Evolutionary conservation across 2,113 vertebrate species (phyloP).

Genomic region (Psittacula cyanocephala): DNA sequence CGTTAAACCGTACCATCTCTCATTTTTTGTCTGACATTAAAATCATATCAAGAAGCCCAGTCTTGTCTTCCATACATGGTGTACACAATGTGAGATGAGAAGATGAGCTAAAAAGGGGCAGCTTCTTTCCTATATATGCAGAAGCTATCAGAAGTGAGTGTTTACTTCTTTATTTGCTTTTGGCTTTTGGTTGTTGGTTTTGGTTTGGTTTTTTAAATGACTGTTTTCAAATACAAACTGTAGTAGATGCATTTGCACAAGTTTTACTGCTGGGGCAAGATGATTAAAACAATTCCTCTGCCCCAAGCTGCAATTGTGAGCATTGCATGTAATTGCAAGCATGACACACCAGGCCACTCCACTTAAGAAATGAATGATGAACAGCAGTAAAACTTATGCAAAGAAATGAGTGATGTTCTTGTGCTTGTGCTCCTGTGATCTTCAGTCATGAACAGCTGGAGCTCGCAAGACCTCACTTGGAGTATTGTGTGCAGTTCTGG

Average conservation of each 20-base stretch:
- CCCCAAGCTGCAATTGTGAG: neutral
- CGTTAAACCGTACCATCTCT: neutral
- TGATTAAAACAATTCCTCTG: accelerated
- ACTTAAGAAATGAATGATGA: neutral
- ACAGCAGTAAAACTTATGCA: neutral
- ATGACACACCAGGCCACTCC: neutral
- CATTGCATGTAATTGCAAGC: neutral
- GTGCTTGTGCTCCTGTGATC: neutral
- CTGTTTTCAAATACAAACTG: accelerated
- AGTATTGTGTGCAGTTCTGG: too few species aligned
- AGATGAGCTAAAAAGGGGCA: neutral
- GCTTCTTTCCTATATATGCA: neutral
- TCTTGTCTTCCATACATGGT: accelerated
- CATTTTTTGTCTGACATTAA: neutral
- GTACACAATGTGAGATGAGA: accelerated
- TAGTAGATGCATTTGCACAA: neutral
- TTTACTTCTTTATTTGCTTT: neutral
- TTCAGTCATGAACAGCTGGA: neutral
- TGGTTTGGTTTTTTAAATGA: neutral
- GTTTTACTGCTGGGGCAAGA: neutral
- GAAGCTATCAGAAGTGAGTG: neutral
- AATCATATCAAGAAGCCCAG: neutral
- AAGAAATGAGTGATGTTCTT: neutral
- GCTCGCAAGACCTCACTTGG: too few species aligned
- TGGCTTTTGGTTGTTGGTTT: neutral